These are phyloP conservation scores for Miltochrista miniata DNA, from an alignment of 2,888 invertebrate genomes.

Conservation along the genomic window DNA sequence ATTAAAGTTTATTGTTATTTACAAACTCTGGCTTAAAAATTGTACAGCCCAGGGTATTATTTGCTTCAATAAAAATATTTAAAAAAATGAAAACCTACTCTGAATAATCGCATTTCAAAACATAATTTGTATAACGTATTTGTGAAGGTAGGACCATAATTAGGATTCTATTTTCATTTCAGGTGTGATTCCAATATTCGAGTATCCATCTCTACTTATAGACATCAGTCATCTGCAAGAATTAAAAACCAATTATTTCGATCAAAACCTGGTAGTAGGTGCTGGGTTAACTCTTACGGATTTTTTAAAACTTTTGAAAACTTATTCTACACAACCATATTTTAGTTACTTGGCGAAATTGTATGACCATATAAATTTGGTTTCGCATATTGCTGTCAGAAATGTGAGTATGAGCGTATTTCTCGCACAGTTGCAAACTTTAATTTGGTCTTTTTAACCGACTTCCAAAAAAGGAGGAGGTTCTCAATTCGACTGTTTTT, in stretches of 20 bases:
- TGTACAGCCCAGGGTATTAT: too few species aligned
- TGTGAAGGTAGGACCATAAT: too few species aligned
- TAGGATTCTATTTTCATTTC: constrained; percentile 3
- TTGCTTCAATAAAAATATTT: too few species aligned
- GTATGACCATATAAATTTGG: constrained; percentile 86
- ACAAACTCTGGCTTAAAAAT: too few species aligned
- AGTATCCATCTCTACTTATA: constrained; percentile 81
- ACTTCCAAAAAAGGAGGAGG: too few species aligned
- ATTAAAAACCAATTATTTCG: constrained; percentile 70
- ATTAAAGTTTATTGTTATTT: not conserved
- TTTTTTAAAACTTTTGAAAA: constrained; percentile 76
- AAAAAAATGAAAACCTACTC: too few species aligned
- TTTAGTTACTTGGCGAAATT: constrained; percentile 85
- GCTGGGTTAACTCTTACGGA: constrained; percentile 84
- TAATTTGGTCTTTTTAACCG: too few species aligned
- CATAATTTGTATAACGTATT: too few species aligned
- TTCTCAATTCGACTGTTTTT: too few species aligned
- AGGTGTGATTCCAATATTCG: constrained; percentile 72
- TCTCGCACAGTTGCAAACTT: too few species aligned
- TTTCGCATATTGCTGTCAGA: constrained; percentile 89
- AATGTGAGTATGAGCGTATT: constrained; percentile 85
- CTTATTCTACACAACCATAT: constrained; percentile 52
- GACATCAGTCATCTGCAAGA: constrained; percentile 85
- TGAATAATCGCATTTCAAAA: too few species aligned
- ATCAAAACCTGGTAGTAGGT: constrained; percentile 81